Evolutionary conservation across 2,888 invertebrate genomes (phyloP).

Genomic region (Philonicus albiceps): DNA sequence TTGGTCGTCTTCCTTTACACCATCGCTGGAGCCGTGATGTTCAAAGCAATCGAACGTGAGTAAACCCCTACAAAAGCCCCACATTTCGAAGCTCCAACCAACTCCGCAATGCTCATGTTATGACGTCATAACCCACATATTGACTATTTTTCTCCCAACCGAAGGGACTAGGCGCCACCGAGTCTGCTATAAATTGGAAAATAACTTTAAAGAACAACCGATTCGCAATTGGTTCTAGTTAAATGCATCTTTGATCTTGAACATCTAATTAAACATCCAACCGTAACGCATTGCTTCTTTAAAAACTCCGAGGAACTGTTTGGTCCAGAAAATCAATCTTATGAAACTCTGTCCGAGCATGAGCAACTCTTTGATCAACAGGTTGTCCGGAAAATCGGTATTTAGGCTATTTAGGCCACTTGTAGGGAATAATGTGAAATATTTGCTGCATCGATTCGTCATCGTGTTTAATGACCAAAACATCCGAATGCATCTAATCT

Average conservation of each 20-base stretch:
- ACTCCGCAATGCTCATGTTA: conserved; percentile 3
- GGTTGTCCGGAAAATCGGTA: neutral
- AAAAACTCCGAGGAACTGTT: neutral
- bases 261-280: neutral
- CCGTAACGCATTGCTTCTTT: neutral
- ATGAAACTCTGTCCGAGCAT: neutral
- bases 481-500: neutral
- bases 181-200: neutral
- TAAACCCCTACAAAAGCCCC: conserved; percentile 40
- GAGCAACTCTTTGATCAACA: neutral
- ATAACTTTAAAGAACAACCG: neutral
- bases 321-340: neutral
- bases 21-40: conserved; percentile 81
- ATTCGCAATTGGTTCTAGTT: neutral
- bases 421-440: neutral
- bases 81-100: neutral
- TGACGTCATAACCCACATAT: conserved; percentile 22
- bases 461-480: neutral
- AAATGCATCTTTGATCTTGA: neutral
- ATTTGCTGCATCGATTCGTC: neutral
- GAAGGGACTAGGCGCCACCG: conserved; percentile 4
- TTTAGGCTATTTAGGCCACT: neutral
- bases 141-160: neutral
- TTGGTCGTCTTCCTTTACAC: conserved; percentile 81
- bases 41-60: conserved; percentile 81